Conservation (phyloP, 64 coral and sea anemone species). For the Anthopleura sola region DNA sequence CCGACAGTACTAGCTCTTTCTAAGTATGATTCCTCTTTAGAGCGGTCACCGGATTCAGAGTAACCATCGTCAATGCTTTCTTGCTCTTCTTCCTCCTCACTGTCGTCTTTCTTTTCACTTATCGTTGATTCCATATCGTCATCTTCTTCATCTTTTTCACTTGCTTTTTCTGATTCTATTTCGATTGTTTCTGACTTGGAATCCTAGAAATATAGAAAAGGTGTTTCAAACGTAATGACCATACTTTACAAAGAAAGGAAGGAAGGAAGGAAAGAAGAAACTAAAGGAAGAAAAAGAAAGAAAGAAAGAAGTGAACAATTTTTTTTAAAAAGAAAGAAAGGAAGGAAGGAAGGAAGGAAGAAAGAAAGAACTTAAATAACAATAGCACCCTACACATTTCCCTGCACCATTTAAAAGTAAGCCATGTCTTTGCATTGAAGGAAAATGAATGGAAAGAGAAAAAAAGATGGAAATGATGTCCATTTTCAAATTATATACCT, state of each 20-base stretch:
- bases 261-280: neutral
- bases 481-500: conserved; percentile 37
- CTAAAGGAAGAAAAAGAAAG: neutral
- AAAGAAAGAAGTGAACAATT: too few relatives aligned
- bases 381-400: too few relatives aligned
- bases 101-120: conserved; percentile 79
- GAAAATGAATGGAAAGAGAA: neutral
- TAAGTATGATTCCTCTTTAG: conserved; percentile 60
- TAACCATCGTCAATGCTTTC: conserved; percentile 73
- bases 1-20: conserved; percentile 78
- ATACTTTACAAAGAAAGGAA: neutral
- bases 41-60: conserved; percentile 76
- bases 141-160: conserved; percentile 82
- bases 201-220: conserved; percentile 34
- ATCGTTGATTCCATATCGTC: conserved; percentile 69
- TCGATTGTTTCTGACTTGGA: conserved; percentile 51
- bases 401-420: too few relatives aligned
- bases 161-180: conserved; percentile 77
- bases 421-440: too few relatives aligned
- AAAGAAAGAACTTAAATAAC: too few relatives aligned
- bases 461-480: neutral
- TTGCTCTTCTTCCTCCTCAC: conserved; percentile 70
- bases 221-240: neutral
- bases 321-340: too few relatives aligned
- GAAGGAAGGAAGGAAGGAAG: too few relatives aligned